Conservation (phyloP, 1,140 invertebrate genomes). For the Drosophila hydei region DNA sequence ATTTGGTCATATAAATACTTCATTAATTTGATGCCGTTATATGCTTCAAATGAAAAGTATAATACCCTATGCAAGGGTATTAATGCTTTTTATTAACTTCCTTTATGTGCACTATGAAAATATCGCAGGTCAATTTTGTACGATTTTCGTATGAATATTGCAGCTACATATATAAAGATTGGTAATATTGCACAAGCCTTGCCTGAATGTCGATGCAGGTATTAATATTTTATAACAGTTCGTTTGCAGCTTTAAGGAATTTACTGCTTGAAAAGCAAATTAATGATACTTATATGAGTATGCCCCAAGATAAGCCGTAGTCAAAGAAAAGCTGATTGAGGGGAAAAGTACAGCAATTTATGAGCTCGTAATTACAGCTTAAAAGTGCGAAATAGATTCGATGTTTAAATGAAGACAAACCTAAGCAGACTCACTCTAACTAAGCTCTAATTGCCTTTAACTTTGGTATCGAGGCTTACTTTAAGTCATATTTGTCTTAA, state of each 20-base stretch:
- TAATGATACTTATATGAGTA: not conserved
- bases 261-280: too few species aligned
- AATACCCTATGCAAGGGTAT: not conserved
- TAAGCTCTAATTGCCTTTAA: not conserved
- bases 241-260: not conserved
- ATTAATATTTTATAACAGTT: not conserved
- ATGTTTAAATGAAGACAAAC: not conserved
- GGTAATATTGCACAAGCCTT: conserved; percentile 12
- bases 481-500: conserved; percentile 48
- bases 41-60: not conserved
- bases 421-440: not conserved
- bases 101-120: conserved; percentile 28
- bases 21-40: too few species aligned
- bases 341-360: too few species aligned
- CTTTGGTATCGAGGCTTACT: not conserved
- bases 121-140: conserved; percentile 27
- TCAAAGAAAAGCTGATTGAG: conserved; percentile 5
- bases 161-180: conserved; percentile 32
- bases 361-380: too few species aligned
- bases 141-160: conserved; percentile 7
- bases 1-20: too few species aligned
- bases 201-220: not conserved
- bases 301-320: conserved; percentile 44
- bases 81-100: not conserved
- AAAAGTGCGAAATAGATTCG: not conserved